A percentile compares a stretch with the other conserved stretches of the same genome.
Conservation (phyloP, 2,888 invertebrate genomes). For the Argyresthia albistria region DNA sequence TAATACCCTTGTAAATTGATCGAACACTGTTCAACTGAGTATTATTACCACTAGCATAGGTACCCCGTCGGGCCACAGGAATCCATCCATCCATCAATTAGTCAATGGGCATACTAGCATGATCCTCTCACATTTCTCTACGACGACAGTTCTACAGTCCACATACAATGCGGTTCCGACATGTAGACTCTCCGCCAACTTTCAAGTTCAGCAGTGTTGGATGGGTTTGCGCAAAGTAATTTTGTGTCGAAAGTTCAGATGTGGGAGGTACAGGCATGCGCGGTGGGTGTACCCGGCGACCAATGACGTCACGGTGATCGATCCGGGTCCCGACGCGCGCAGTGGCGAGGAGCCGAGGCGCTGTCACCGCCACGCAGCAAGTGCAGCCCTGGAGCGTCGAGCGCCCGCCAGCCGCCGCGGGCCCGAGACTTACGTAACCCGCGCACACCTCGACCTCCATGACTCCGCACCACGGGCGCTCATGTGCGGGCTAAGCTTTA, state of each 20-base stretch:
- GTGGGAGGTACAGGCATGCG: slow-evolving; percentile 26
- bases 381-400: slow-evolving; percentile 15
- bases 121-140: neutral
- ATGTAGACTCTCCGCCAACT: neutral
- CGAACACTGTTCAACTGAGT: too few species aligned
- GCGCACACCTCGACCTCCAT: slow-evolving; percentile 21
- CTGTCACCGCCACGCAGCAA: neutral
- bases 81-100: slow-evolving; percentile 53
- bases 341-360: neutral
- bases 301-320: slow-evolving; percentile 64
- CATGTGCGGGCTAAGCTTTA: slow-evolving; percentile 97
- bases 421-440: slow-evolving; percentile 30
- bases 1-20: too few species aligned
- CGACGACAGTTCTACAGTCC: neutral
- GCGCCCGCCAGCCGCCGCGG: slow-evolving; percentile 13
- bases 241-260: slow-evolving; percentile 17
- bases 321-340: slow-evolving; percentile 18
- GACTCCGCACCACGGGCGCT: slow-evolving; percentile 69
- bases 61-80: neutral
- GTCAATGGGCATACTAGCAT: slow-evolving; percentile 41
- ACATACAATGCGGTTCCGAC: neutral
- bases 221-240: neutral
- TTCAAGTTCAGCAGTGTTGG: neutral
- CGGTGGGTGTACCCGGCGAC: slow-evolving; percentile 13
- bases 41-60: too few species aligned